Evolutionary conservation across 1,140 invertebrate genomes (phyloP).

Genomic region (Ostrea denselamellosa): DNA sequence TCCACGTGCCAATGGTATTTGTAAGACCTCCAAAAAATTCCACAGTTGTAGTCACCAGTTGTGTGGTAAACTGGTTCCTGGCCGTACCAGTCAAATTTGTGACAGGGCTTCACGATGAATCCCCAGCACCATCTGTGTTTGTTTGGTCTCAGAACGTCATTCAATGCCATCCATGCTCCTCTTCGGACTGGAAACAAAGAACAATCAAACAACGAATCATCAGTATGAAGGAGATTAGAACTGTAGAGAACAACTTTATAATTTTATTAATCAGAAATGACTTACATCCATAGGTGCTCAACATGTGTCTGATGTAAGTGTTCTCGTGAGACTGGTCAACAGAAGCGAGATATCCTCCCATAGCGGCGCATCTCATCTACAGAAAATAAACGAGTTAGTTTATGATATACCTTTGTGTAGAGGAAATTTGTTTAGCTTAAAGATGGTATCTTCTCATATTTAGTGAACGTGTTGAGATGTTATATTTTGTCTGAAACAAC

Average conservation of each 20-base stretch:
- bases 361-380: constrained; percentile 7
- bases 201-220: not conserved
- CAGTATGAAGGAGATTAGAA: not conserved
- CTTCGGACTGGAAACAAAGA: not conserved
- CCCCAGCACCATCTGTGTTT: constrained; percentile 9
- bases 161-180: constrained; percentile 8
- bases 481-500: no score
- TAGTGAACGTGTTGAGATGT: no score
- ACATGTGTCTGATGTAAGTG: constrained; percentile 12
- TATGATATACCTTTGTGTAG: not conserved
- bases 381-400: not conserved
- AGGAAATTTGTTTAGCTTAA: not conserved
- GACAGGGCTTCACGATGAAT: constrained; percentile 5
- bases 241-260: not conserved
- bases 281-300: constrained; percentile 3
- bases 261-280: no score
- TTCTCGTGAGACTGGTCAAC: constrained; percentile 21
- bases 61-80: not conserved
- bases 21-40: not conserved
- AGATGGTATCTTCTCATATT: no score
- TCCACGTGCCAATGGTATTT: constrained; percentile 21
- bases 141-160: constrained; percentile 20
- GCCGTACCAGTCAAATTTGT: constrained; percentile 26
- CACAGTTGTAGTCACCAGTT: constrained; percentile 16
- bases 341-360: constrained; percentile 10